A percentile compares a stretch with the other conserved stretches of the same genome.
Evolutionary conservation across 2,797 vertebrate genomes (phyloP).

Genomic region (Gobionotothen gibberifrons): DNA sequence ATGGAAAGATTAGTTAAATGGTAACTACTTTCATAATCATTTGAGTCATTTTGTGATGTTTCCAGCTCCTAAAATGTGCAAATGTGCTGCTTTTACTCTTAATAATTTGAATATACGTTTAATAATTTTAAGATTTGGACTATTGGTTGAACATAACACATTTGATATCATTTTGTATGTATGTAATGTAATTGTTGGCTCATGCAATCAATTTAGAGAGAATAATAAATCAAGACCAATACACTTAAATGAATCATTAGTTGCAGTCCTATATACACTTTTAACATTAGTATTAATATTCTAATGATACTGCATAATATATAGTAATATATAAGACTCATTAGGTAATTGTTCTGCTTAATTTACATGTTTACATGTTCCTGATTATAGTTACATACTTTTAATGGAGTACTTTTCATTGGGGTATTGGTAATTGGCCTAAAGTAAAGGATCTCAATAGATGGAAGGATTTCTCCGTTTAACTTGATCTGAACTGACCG

Average conservation of each 20-base stretch:
- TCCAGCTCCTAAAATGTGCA: no score
- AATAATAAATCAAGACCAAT: not conserved
- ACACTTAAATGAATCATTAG: not conserved
- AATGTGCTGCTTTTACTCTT: not conserved
- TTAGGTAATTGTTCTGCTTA: not conserved
- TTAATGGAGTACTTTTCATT: not conserved
- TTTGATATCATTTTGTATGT: not conserved
- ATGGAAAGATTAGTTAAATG: no score
- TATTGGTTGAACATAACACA: not conserved
- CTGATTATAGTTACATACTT: not conserved
- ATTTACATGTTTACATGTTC: not conserved
- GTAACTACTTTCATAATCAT: no score
- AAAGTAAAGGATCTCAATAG: not conserved
- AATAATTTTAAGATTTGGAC: not conserved
- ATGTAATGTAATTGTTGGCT: no score
- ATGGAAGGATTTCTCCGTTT: not conserved
- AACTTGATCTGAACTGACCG: conserved; percentile 78
- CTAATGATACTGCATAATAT: not conserved
- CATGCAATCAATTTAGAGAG: not conserved
- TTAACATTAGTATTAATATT: not conserved
- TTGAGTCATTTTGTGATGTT: no score
- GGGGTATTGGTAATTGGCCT: not conserved
- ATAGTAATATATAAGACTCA: not conserved
- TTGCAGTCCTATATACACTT: not conserved
- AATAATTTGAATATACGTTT: not conserved